Base-by-base conservation (phyloP, 1,140 invertebrate species). In the Eriocheir sinensis region DNA sequence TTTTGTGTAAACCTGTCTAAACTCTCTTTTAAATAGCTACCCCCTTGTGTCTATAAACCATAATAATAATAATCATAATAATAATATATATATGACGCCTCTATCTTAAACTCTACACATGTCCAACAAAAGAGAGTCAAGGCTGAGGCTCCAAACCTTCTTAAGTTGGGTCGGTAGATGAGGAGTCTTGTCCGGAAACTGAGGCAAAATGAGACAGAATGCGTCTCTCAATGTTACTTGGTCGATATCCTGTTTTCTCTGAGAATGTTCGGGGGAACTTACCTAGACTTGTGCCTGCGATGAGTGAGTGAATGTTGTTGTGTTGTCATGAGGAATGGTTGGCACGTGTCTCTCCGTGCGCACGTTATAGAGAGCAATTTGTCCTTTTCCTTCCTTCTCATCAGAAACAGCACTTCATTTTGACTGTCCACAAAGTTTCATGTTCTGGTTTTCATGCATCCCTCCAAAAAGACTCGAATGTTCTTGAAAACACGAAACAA, bases 211-310 rank as follows among this genome's bases (percentile, higher is more conserved):
- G 94, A 95, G 94, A 95, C 94, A 40, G 36, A 41, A 30, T 34
- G 30, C 36, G 91, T 95, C 94, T 95, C 94, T 94, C 91, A 95
- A 40, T 92, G 94, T 95, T 95, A 95, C 94, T 95, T 95, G 94
- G 94, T 95, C 94, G 85, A 95, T 93, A 89, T 92, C 94, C 85
- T 60, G 38, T 36, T 30, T 40, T 88, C 32, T 36, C 30, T 2
- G 48, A 9, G 88, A 89, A 53, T 32, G 32, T 53, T 6, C n/a
- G 34, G 81, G 81, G 81, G 32, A 6, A 85, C 27, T 72, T 12
- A 72, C 8, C 3, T 85, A 8, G 34, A 85, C 38, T 15, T 41
- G 81, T 41, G 34, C 81, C 38, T 85, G 34, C 81, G 9, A 36
- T 85, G 81, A 38, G 36, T 85, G 81, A 17, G 30, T 85, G 81